phyloP scores from a whole-genome alignment of 2,797 vertebrate species.

The Myotis findleyi region DNA sequence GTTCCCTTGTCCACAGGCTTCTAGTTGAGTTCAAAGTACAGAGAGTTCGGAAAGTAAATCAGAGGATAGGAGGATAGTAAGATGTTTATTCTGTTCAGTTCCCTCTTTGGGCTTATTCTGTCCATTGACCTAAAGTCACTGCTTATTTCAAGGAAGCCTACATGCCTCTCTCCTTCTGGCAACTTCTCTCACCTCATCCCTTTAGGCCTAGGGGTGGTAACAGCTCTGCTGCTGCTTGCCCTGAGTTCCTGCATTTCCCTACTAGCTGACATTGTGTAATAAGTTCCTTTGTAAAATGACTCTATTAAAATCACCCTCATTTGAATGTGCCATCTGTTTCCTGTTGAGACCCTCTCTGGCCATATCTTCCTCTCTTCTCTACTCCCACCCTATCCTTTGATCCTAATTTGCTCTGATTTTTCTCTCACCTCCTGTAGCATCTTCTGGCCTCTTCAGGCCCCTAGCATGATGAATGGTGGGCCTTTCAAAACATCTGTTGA shows the following conservation, averaged over 20 bases:
- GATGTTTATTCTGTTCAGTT: neutral
- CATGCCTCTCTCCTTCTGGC: neutral
- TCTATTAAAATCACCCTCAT: constrained; percentile 31
- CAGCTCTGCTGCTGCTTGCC: neutral
- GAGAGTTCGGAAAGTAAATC: neutral
- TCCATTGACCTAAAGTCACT: neutral
- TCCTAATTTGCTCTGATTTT: constrained; percentile 13
- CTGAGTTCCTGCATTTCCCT: neutral
- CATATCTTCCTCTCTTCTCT: neutral
- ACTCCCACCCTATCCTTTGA: neutral
- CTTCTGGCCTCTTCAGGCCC: constrained; percentile 14
- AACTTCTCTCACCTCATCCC: neutral
- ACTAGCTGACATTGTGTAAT: neutral
- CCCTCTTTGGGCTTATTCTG: neutral
- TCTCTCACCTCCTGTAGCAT: neutral
- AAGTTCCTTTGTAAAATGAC: constrained; percentile 29
- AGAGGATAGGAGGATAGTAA: neutral
- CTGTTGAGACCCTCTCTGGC: neutral
- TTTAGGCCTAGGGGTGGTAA: neutral
- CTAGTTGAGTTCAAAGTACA: neutral
- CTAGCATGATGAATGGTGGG: neutral
- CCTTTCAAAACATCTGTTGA: neutral
- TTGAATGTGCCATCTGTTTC: constrained; percentile 38
- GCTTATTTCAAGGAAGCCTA: constrained; percentile 37
- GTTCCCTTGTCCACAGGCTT: neutral